Base-by-base conservation (phyloP, 1,140 invertebrate genomes). In the Antheraea pernyi region DNA sequence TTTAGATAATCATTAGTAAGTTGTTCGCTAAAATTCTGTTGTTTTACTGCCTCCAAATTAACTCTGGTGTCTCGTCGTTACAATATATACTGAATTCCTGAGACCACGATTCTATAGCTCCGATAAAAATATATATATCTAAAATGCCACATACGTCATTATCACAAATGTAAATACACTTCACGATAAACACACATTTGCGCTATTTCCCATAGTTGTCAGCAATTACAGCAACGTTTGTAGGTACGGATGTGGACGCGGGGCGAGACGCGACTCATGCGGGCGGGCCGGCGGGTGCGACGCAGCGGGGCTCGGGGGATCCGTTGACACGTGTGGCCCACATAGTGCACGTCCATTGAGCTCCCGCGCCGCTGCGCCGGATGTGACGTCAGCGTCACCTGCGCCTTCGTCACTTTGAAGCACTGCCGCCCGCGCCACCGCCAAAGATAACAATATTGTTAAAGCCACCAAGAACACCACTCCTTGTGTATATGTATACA, bases 121-220 rank as follows among this genome's bases (percentile, higher is more conserved):
- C 19, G 70, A 74, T 74, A 77, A 78, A 78, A 72, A 80, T 58
- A 66, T 30, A 70, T 62, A 67, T 58, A 16, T 19, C 58, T 64
- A 72, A 73, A 60, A 69, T 70, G 68, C 18, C 64, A 70, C 69
- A 79, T 78, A 81, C 77, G 73, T 79, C 80, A 85, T 81, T 86
- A 86, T 83, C 79, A 81, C 74, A 76, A 85, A 73, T 81, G 77
- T 81, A 82, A 85, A 86, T 78, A 84, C 73, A 69, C 68, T 77
- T 78, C 67, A 76, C 74, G 81, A 88, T 86, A 88, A 85, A 76
- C 78, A 86, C 78, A 86, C 81, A 88, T 89, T 86, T 87, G 84
- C 81, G 79, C 82, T 86, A 85, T 89, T 91, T 91, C 87, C 85
- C 83, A 89, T 88, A 88, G 81, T 88, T 89, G 87, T 86, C 82